phyloP scores from a whole-genome alignment of 2,113 vertebrate genomes.

The cattle (Bos taurus) region ARS-UCD2.0 NC_037340.1:80013501-80014000 shows the following conservation, averaged over 20 bases:
- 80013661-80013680: not conserved
- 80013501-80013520: not conserved
- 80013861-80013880: not conserved
- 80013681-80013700: not conserved
- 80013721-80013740: not conserved
- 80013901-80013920: slow-evolving; percentile 14
- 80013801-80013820: not conserved
- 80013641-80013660: not conserved
- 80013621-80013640: not conserved
- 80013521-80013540: accelerated
- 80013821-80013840: not conserved
- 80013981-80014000: not conserved
- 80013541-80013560: not conserved
- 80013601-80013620: not conserved
- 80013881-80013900: not conserved
- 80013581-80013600: not conserved
- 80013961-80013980: not conserved
- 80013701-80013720: not conserved
- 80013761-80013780: not conserved
- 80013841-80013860: not conserved
- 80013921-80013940: not conserved
- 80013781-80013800: not conserved
- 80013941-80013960: not conserved
- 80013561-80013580: not conserved
- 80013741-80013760: not conserved